phyloP scores from a whole-genome alignment of 2,888 invertebrate genomes.

The Drosophila macrospina region DNA sequence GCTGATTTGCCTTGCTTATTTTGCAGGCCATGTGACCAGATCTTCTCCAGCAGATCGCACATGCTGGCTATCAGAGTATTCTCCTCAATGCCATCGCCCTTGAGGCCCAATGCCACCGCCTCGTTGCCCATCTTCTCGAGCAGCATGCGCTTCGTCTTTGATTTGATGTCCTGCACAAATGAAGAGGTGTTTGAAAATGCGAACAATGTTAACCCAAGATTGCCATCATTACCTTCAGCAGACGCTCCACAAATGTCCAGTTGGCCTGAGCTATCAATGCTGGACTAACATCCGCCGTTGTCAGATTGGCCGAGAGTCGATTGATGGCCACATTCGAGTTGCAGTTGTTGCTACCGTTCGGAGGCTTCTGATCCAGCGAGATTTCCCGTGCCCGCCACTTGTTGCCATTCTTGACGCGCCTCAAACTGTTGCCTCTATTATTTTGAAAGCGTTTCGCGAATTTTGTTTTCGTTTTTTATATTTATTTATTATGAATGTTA shows the following conservation, averaged over 20 bases:
- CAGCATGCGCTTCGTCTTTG: constrained; percentile 98
- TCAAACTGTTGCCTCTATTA: constrained; percentile 86
- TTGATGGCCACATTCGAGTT: constrained; percentile 74
- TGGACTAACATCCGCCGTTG: constrained; percentile 88
- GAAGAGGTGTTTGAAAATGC: background rate
- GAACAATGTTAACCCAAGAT: too few species aligned
- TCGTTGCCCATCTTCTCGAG: constrained; percentile 99
- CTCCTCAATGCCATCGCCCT: constrained; percentile 96
- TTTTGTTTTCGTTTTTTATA: constrained; percentile 34
- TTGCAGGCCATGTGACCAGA: constrained; percentile 99
- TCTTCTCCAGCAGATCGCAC: constrained; percentile 97
- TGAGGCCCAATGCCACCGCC: constrained; percentile 96
- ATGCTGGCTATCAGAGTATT: constrained; percentile 99
- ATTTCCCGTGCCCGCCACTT: constrained; percentile 89
- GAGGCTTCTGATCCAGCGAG: constrained; percentile 86
- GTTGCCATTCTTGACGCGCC: constrained; percentile 87
- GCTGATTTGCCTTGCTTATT: constrained; percentile 98
- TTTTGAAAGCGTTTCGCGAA: constrained; percentile 24
- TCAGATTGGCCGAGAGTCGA: constrained; percentile 84
- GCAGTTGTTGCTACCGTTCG: constrained; percentile 45
- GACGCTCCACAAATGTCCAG: constrained; percentile 98
- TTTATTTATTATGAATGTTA: constrained; percentile 59
- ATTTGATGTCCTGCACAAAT: constrained; percentile 92
- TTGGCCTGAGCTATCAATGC: constrained; percentile 98
- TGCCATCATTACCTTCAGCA: constrained; percentile 90